phyloP scores from a whole-genome alignment of 2,797 vertebrate species.

The Erethizon dorsatum region DNA sequence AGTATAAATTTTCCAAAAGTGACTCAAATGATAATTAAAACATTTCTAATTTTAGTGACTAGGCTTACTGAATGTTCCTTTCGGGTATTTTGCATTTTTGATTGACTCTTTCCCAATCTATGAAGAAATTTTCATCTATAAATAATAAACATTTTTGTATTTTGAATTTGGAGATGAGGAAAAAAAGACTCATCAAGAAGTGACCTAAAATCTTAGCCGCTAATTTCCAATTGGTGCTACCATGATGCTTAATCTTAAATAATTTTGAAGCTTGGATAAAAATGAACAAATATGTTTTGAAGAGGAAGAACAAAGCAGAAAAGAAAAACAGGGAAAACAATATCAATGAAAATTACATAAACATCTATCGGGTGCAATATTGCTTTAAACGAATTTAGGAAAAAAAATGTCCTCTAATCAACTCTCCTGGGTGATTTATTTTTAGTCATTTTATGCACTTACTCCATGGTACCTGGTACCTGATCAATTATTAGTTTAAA shows the following conservation, averaged over 20 bases:
- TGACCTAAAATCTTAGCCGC: slow-evolving; percentile 83
- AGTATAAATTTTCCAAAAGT: slow-evolving; percentile 66
- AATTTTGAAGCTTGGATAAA: slow-evolving; percentile 83
- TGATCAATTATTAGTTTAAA: slow-evolving; percentile 89
- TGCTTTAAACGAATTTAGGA: slow-evolving; percentile 7
- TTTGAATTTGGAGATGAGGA: slow-evolving; percentile 56
- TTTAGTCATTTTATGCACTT: slow-evolving; percentile 73
- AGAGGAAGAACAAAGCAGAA: neutral
- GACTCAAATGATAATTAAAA: slow-evolving; percentile 61
- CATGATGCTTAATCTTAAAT: slow-evolving; percentile 79
- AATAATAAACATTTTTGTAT: slow-evolving; percentile 22
- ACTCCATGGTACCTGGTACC: slow-evolving; percentile 44
- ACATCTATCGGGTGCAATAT: neutral
- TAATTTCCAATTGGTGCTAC: slow-evolving; percentile 75
- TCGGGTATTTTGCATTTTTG: slow-evolving; percentile 66
- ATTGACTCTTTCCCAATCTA: neutral
- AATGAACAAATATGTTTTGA: slow-evolving; percentile 52
- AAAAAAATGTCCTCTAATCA: slow-evolving; percentile 79
- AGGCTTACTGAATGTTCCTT: slow-evolving; percentile 61
- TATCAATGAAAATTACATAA: slow-evolving; percentile 74
- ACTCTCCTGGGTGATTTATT: slow-evolving; percentile 77
- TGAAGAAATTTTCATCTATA: neutral
- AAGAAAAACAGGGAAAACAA: slow-evolving; percentile 45
- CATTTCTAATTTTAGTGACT: slow-evolving; percentile 4
- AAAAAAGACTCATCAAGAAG: neutral